Conservation (phyloP, 1,140 invertebrate genomes). For the Neodiprion pinetum region DNA sequence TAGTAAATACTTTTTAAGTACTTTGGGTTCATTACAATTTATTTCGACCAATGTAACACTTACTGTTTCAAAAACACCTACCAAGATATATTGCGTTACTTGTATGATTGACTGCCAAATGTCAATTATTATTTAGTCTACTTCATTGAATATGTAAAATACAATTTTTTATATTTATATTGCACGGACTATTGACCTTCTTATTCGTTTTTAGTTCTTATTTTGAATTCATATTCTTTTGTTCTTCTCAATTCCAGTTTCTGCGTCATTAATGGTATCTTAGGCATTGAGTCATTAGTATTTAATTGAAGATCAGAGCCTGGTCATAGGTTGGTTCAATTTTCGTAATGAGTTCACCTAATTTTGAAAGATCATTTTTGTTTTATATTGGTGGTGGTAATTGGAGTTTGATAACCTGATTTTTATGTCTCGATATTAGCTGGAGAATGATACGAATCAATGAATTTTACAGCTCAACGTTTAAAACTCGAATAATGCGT, state of each 20-base stretch:
- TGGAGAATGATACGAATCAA: neutral
- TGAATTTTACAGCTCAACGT: neutral
- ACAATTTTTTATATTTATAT: too few species aligned
- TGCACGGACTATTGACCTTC: slow-evolving; percentile 12
- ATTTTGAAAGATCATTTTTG: neutral
- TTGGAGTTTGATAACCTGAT: neutral
- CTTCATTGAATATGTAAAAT: too few species aligned
- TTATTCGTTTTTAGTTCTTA: slow-evolving; percentile 24
- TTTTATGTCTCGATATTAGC: neutral
- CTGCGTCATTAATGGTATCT: slow-evolving; percentile 40
- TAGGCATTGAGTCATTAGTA: slow-evolving; percentile 41
- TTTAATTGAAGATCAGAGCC: slow-evolving; percentile 35
- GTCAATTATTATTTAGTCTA: too few species aligned
- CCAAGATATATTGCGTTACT: too few species aligned
- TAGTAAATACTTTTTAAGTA: neutral
- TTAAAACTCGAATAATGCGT: too few species aligned
- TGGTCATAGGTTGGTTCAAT: slow-evolving; percentile 11
- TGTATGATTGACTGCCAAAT: too few species aligned
- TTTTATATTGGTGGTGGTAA: neutral
- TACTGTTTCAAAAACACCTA: too few species aligned
- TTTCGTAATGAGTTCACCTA: neutral
- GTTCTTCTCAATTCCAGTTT: slow-evolving; percentile 46
- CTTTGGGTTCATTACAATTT: neutral
- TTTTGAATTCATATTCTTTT: slow-evolving; percentile 19
- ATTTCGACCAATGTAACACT: too few species aligned